Evolutionary conservation across 2,888 invertebrate species (phyloP).

Genomic region (Colletes collaris): DNA sequence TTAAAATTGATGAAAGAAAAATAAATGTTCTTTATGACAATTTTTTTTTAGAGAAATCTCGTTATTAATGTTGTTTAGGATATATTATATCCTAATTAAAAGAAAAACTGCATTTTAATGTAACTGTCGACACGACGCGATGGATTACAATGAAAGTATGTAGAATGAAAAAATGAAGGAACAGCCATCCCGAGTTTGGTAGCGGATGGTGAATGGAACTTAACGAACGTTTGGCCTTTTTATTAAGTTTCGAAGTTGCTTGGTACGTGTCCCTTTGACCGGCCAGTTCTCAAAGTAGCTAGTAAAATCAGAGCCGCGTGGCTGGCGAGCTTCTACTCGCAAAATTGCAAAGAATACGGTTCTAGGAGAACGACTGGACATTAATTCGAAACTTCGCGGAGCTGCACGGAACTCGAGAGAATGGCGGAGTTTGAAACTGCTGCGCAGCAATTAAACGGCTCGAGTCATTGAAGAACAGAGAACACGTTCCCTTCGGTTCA

Average conservation of each 20-base stretch:
- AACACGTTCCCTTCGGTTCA: slow-evolving; percentile 15
- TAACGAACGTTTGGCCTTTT: too few species aligned
- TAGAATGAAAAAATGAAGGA: too few species aligned
- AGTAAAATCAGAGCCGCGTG: not conserved
- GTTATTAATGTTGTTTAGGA: not conserved
- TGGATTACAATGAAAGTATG: too few species aligned
- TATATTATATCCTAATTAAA: too few species aligned
- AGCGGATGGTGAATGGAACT: too few species aligned
- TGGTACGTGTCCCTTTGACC: not conserved
- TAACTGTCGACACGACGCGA: too few species aligned
- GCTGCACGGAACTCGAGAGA: slow-evolving; percentile 8
- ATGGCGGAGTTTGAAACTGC: slow-evolving; percentile 20
- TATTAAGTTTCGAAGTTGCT: too few species aligned
- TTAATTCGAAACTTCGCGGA: slow-evolving; percentile 25
- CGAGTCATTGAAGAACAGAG: slow-evolving; percentile 26
- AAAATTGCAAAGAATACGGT: slow-evolving; percentile 29
- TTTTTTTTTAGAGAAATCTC: slow-evolving; percentile 64
- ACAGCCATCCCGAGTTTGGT: too few species aligned
- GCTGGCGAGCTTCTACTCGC: not conserved
- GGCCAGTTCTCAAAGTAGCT: not conserved
- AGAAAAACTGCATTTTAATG: too few species aligned
- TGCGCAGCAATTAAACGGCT: slow-evolving; percentile 7
- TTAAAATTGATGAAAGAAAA: slow-evolving; percentile 48
- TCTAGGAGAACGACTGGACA: slow-evolving; percentile 3
- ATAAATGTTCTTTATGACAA: slow-evolving; percentile 54